Evolutionary conservation across 2,888 invertebrate species (phyloP).

Genomic region (Malachius bipustulatus): DNA sequence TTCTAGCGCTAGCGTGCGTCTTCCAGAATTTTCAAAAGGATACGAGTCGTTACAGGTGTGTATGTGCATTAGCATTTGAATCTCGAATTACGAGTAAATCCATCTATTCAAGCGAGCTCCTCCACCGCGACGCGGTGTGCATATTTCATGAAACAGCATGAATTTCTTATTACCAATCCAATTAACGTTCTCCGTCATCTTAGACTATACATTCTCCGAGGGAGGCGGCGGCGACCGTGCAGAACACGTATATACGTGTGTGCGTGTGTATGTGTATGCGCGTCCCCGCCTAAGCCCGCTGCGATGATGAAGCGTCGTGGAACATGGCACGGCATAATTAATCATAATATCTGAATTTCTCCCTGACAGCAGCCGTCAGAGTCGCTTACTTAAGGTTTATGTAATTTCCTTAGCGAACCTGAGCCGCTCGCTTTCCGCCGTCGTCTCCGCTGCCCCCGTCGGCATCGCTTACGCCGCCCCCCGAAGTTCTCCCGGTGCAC

Average conservation of each 20-base stretch:
- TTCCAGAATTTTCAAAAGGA: too few relatives aligned
- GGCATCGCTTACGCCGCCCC: constrained; percentile 12
- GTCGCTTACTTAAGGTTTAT: constrained; percentile 37
- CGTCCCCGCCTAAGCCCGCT: too few relatives aligned
- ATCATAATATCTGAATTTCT: constrained; percentile 34
- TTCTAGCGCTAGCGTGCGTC: too few relatives aligned
- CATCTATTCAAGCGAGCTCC: too few relatives aligned
- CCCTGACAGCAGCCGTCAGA: constrained; percentile 32
- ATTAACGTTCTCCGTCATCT: background rate
- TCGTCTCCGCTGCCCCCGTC: constrained; percentile 14
- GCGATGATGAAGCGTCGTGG: background rate
- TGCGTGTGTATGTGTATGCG: too few relatives aligned
- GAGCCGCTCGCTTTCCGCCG: constrained; percentile 20
- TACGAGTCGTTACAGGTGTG: too few relatives aligned
- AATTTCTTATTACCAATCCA: constrained; percentile 1
- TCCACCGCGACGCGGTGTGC: too few relatives aligned
- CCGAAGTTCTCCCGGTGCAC: background rate
- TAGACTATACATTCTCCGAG: background rate
- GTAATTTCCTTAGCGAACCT: constrained; percentile 36
- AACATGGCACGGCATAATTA: constrained; percentile 28
- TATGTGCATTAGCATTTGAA: too few relatives aligned
- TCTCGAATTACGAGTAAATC: too few relatives aligned
- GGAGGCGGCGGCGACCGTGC: background rate
- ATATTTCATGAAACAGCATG: constrained; percentile 1
- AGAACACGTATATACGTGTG: background rate